A percentile compares a stretch with the other conserved stretches of the same genome.
These are phyloP conservation scores for Tragelaphus imberbis DNA, from an alignment of 2,113 vertebrate genomes.

Conservation along the genomic window DNA sequence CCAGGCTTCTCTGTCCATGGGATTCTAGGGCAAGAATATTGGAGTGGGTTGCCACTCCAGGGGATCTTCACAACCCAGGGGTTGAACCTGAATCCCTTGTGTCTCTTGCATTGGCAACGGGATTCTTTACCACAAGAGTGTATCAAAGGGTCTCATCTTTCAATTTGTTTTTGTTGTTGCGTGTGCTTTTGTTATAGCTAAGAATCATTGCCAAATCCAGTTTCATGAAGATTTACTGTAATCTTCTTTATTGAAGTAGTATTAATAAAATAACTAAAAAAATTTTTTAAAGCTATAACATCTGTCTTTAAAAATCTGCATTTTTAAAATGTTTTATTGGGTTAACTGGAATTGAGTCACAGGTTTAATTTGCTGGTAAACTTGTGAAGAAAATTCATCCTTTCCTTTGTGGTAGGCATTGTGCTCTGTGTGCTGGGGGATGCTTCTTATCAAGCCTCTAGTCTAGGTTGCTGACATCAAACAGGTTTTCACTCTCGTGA, in stretches of 20 bases:
- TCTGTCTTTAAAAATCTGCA: not conserved
- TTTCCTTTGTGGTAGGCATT: not conserved
- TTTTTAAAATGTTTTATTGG: slow-evolving; percentile 17
- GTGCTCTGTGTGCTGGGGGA: not conserved
- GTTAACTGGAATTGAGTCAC: not conserved
- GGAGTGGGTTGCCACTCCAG: not conserved
- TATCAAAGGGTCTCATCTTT: not conserved
- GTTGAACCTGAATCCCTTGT: not conserved
- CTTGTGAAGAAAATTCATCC: not conserved
- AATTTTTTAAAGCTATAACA: not conserved
- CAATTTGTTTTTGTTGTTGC: not conserved
- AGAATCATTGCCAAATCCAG: not conserved
- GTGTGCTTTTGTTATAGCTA: not conserved
- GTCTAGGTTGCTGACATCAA: not conserved
- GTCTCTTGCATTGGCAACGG: not conserved
- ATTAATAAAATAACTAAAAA: not conserved
- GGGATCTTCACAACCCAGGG: not conserved
- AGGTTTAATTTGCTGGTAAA: not conserved
- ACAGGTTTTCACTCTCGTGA: not conserved
- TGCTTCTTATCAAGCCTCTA: not conserved
- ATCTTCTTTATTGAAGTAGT: slow-evolving; percentile 5
- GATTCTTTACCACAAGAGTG: not conserved
- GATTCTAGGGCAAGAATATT: not conserved
- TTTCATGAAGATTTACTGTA: not conserved
- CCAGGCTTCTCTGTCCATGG: not conserved